Conservation (phyloP, 2,113 vertebrate species). For the Pachyramphus minor region DNA sequence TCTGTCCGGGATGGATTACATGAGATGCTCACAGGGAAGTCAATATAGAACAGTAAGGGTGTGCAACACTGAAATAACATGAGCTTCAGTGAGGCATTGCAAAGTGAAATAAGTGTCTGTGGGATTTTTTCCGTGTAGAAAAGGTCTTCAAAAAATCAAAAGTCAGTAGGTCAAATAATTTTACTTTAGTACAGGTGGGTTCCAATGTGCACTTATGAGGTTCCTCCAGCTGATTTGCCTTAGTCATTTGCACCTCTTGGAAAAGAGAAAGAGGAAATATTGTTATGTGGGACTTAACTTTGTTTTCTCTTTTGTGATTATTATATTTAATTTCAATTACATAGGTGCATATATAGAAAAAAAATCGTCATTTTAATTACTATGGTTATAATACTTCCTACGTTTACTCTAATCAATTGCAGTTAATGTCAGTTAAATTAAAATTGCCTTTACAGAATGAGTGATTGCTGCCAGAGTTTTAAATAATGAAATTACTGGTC, state of each 20-base stretch:
- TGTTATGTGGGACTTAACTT: not conserved
- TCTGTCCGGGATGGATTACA: not conserved
- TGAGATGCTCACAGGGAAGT: not conserved
- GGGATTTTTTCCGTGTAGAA: not conserved
- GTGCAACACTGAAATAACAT: not conserved
- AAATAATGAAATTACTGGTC: not conserved
- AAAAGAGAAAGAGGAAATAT: not conserved
- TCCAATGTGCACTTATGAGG: not conserved
- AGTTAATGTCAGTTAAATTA: constrained; percentile 5
- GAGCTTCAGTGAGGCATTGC: not conserved
- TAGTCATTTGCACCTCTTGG: not conserved
- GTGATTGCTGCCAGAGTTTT: not conserved
- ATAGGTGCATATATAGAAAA: not conserved
- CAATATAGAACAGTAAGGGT: not conserved
- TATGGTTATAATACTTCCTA: not conserved
- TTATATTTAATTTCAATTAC: not conserved
- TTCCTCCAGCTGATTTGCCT: not conserved
- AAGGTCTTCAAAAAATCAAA: not conserved
- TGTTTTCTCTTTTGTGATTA: not conserved
- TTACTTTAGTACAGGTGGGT: not conserved
- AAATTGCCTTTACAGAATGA: not conserved
- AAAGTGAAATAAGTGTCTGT: not conserved
- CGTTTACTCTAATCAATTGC: not conserved
- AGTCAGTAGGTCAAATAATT: not conserved
- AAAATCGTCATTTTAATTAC: not conserved